Evolutionary conservation across 2,113 vertebrate species (phyloP).

Genomic region (Crotophaga sulcirostris): DNA sequence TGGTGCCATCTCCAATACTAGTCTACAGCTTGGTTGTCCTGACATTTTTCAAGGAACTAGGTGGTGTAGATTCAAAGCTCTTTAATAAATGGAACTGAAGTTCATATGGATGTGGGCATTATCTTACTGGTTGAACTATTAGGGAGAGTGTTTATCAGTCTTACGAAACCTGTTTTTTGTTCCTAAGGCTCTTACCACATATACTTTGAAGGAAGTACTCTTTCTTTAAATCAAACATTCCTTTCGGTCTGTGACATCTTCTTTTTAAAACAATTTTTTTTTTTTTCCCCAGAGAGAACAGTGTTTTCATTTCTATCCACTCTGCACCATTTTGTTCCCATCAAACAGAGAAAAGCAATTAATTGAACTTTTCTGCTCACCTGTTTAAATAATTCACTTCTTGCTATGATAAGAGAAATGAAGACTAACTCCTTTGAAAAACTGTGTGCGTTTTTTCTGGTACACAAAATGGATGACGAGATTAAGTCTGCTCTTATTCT

Average conservation of each 20-base stretch:
- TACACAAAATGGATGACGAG: background rate
- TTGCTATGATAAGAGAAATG: background rate
- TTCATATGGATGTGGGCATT: background rate
- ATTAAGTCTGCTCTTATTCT: background rate
- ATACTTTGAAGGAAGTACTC: background rate
- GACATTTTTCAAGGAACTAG: background rate
- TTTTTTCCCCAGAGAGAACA: background rate
- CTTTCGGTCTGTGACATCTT: background rate
- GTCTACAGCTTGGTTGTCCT: background rate
- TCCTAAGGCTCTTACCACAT: background rate
- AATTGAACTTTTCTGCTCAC: background rate
- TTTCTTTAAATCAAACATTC: background rate
- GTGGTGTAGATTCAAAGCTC: background rate
- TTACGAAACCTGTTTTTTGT: background rate
- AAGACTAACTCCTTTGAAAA: background rate
- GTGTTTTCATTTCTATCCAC: background rate
- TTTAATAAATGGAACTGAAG: background rate
- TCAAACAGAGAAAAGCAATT: background rate
- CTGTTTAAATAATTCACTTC: background rate
- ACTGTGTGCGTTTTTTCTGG: background rate
- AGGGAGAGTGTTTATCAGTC: accelerated
- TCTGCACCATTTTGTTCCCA: background rate
- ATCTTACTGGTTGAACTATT: background rate
- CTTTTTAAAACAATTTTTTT: background rate
- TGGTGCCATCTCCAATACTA: background rate